phyloP scores from a whole-genome alignment of 2,797 vertebrate genomes.

The Cyprinodon diabolis region DNA sequence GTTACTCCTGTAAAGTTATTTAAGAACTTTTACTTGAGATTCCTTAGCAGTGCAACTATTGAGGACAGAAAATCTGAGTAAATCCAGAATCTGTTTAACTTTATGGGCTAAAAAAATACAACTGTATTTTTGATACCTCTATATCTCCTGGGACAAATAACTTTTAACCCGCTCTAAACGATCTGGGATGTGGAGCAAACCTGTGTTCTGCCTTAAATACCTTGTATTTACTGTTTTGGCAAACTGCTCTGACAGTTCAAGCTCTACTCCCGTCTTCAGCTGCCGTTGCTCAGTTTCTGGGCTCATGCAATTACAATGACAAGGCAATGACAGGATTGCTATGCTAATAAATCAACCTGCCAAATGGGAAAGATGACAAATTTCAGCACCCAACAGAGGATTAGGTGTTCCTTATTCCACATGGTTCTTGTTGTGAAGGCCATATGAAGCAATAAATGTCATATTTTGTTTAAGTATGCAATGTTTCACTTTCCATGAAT shows the following conservation, averaged over 20 bases:
- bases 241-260: not conserved
- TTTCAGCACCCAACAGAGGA: conserved; percentile 34
- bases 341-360: conserved; percentile 30
- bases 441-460: conserved; percentile 13
- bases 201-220: not conserved
- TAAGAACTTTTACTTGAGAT: conserved; percentile 13
- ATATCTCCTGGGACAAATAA: conserved; percentile 24
- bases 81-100: conserved; percentile 30
- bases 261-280: conserved; percentile 27
- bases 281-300: conserved; percentile 30
- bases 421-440: conserved; percentile 23
- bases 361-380: conserved; percentile 39
- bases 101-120: conserved; percentile 30
- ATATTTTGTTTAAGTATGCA: not conserved
- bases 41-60: conserved; percentile 16
- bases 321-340: conserved; percentile 33
- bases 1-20: conserved; percentile 6
- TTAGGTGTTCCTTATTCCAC: conserved; percentile 35
- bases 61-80: conserved; percentile 29
- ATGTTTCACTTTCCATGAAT: not conserved
- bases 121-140: conserved; percentile 7
- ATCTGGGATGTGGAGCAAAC: conserved; percentile 26
- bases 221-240: conserved; percentile 22
- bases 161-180: conserved; percentile 23
- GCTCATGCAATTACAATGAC: conserved; percentile 42